Base-by-base conservation (phyloP, 2,113 vertebrate species). In the Cyanoramphus novaezelandiae region DNA sequence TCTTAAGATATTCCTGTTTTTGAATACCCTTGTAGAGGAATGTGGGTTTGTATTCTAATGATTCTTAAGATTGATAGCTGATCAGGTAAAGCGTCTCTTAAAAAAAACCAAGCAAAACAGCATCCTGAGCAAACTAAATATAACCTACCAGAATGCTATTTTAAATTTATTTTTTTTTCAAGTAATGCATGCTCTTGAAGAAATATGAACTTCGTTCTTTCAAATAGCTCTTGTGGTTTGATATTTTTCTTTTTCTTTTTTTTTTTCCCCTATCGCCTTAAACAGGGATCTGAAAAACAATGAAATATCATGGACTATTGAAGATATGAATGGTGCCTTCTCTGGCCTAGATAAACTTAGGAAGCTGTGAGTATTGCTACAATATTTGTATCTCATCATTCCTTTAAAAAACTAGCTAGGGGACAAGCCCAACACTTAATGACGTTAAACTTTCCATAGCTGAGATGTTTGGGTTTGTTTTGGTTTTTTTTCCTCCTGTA, bases 311-410 rank as follows among this genome's bases (percentile, higher is more conserved):
- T 99, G 99, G 99, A 99, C 99, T 71, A 99, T 99, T 80, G 99
- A 99, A 95, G 99, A 99, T 97, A 99, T 99, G 99, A 99, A 99
- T n/a, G 99, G 99, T 27, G 99, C 99, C 16, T 99, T 99, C 94
- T 99, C 99, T 94, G 99, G 99, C 4, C 94, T 99, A 91, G 99
- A 99, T 97, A 99, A 98, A 82, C 98, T 99, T 74, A 98, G 95
- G 60, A 98, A 96, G 13, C 98, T 99, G 99, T 99, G 95, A 99
- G 99, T 98, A 94, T 76, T 82, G 20, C 80, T 81, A 14, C 55
- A 84, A 5, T 35, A 91, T 68, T 75, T 81, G 3, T 47, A 37
- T 95, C 17, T 85, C 13, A 68, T 31, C 20, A 31, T 78, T 74
- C 23, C 53, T 78, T 75, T 11, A 70, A 72, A 57, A 41, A 59